Evolutionary conservation across 2,797 vertebrate genomes (phyloP).

Genomic region (Danio kyathit): DNA sequence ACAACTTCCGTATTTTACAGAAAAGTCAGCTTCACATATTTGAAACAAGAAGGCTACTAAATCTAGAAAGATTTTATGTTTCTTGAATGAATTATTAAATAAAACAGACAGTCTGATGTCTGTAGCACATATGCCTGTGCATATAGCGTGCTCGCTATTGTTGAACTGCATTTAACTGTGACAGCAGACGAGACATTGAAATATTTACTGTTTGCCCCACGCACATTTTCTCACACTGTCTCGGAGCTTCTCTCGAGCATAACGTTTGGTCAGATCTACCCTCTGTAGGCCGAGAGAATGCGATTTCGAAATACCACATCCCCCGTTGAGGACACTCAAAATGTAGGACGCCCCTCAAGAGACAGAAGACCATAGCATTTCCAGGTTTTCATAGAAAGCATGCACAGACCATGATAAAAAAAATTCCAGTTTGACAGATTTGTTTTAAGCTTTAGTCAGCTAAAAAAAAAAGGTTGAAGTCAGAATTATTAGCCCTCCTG

Average conservation of each 20-base stretch:
- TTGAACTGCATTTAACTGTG: background rate
- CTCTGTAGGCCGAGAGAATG: conserved; percentile 30
- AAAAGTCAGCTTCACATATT: background rate
- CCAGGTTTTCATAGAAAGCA: background rate
- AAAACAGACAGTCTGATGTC: background rate
- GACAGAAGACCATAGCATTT: conserved; percentile 8
- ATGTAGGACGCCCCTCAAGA: conserved; percentile 28
- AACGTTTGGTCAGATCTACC: background rate
- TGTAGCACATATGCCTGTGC: background rate
- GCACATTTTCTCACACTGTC: conserved; percentile 28
- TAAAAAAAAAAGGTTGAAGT: no score
- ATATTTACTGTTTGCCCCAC: conserved; percentile 1
- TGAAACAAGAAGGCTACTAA: background rate
- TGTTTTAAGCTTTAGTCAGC: background rate
- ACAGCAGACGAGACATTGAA: background rate
- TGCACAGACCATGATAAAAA: background rate
- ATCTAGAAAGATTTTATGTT: background rate
- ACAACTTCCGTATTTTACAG: background rate
- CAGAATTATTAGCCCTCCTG: no score
- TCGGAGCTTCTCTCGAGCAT: conserved; percentile 2
- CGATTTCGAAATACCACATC: conserved; percentile 33
- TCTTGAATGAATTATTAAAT: background rate
- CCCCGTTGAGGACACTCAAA: conserved; percentile 17
- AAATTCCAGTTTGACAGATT: conserved; percentile 2
- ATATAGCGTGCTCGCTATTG: background rate